These are phyloP conservation scores for Chaetodon auriga DNA, from an alignment of 2,113 vertebrate species.

Conservation along the genomic window DNA sequence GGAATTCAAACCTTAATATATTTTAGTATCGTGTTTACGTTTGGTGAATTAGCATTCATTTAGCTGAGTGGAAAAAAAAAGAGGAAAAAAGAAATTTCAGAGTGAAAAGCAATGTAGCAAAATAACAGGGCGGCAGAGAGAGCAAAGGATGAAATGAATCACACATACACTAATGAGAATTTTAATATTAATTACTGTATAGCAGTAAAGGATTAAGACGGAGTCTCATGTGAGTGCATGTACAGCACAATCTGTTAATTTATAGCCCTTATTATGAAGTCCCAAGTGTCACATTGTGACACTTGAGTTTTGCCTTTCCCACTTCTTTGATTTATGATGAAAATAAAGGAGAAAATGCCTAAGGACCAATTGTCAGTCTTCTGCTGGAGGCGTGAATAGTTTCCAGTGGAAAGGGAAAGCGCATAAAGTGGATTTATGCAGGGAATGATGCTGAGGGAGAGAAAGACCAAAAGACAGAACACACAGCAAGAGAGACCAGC, in stretches of 20 bases:
- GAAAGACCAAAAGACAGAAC: neutral
- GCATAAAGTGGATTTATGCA: conserved; percentile 61
- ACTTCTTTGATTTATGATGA: conserved; percentile 54
- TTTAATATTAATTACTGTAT: neutral
- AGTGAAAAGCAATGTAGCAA: neutral
- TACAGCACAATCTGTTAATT: conserved; percentile 25
- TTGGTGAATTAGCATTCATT: neutral
- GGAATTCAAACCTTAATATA: neutral
- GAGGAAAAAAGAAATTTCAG: too few species aligned
- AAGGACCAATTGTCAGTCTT: conserved; percentile 56
- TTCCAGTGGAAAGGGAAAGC: conserved; percentile 35
- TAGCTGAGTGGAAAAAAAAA: neutral
- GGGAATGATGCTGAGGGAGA: conserved; percentile 14
- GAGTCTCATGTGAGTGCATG: neutral
- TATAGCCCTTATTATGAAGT: conserved; percentile 32
- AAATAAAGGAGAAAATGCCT: conserved; percentile 49
- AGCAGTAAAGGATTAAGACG: too few species aligned
- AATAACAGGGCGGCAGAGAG: neutral
- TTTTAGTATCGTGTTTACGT: neutral
- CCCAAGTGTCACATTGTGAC: conserved; percentile 44
- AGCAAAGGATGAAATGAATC: neutral
- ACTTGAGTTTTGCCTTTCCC: conserved; percentile 35
- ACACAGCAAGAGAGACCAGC: neutral
- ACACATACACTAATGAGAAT: neutral
- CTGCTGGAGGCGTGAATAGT: conserved; percentile 22